Percentiles rank a stretch among this genome's conserved stretches.
Conservation (phyloP, 2,888 invertebrate species). For the Gnatocerus cornutus region DNA sequence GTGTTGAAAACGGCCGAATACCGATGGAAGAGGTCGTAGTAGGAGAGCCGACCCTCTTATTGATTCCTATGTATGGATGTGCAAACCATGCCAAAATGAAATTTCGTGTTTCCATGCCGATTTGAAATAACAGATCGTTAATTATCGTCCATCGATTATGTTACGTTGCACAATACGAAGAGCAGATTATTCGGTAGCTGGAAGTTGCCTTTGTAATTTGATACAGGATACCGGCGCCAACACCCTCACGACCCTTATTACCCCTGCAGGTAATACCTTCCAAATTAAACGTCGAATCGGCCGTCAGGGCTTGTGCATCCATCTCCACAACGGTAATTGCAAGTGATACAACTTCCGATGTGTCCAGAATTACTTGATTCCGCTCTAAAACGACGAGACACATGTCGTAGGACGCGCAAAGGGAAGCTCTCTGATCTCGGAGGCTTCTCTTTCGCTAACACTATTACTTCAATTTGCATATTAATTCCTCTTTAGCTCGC, state of each 20-base stretch:
- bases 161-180: background rate
- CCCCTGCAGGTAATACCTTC: conserved; percentile 2
- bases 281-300: conserved; percentile 13
- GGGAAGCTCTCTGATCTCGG: too few relatives aligned
- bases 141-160: conserved; percentile 26
- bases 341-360: background rate
- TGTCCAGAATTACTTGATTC: conserved; percentile 2
- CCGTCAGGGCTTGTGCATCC: conserved; percentile 1
- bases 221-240: conserved; percentile 15
- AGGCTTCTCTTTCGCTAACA: conserved; percentile 5
- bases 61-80: conserved; percentile 15
- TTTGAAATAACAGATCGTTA: conserved; percentile 24
- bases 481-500: conserved; percentile 26
- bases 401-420: background rate
- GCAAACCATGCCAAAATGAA: background rate
- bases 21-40: conserved; percentile 11
- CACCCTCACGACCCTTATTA: conserved; percentile 19
- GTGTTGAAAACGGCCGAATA: background rate
- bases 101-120: background rate
- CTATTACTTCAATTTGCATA: conserved; percentile 40
- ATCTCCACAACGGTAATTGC: conserved; percentile 16
- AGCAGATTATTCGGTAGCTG: conserved; percentile 21
- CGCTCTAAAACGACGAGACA: background rate
- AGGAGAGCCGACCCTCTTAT: conserved; percentile 16
- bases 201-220: conserved; percentile 27